phyloP scores from a whole-genome alignment of 2,888 invertebrate genomes.

The Omphaloscelis lunosa region DNA sequence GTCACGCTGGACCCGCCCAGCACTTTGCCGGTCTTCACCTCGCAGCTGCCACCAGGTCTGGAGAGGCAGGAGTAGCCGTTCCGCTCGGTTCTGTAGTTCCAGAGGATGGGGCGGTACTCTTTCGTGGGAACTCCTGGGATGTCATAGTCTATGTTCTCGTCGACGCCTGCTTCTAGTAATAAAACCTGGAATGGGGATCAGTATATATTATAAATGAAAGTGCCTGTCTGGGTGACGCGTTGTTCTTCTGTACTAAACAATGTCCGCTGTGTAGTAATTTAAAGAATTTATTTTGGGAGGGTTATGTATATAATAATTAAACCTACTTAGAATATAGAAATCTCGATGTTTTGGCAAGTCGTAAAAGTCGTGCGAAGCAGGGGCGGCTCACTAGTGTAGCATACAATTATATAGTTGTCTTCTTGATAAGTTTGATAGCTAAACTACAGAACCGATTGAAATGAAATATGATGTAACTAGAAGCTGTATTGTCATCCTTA shows the following conservation, averaged over 20 bases:
- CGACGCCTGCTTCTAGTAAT: slow-evolving; percentile 85
- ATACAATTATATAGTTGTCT: neutral
- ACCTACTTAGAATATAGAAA: neutral
- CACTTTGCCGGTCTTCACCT: slow-evolving; percentile 86
- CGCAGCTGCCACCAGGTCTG: slow-evolving; percentile 85
- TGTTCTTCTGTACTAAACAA: neutral
- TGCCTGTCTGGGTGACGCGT: neutral
- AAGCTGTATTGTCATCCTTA: neutral
- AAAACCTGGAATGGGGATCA: slow-evolving; percentile 77
- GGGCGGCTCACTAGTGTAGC: too few relatives aligned
- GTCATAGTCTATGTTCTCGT: slow-evolving; percentile 87
- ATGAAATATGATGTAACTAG: neutral
- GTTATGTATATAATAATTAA: neutral
- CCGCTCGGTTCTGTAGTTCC: slow-evolving; percentile 87
- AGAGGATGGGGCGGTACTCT: slow-evolving; percentile 84
- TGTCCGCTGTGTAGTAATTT: neutral
- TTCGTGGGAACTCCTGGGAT: slow-evolving; percentile 86
- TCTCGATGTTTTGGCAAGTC: neutral
- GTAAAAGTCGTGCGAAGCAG: neutral
- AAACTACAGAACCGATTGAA: neutral
- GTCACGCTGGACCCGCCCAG: slow-evolving; percentile 87
- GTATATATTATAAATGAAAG: too few relatives aligned
- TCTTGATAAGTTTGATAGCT: neutral
- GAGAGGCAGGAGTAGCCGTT: slow-evolving; percentile 87
- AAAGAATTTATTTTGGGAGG: neutral